Evolutionary conservation across 2,797 vertebrate species (phyloP).

Genomic region (Squalus acanthias): DNA sequence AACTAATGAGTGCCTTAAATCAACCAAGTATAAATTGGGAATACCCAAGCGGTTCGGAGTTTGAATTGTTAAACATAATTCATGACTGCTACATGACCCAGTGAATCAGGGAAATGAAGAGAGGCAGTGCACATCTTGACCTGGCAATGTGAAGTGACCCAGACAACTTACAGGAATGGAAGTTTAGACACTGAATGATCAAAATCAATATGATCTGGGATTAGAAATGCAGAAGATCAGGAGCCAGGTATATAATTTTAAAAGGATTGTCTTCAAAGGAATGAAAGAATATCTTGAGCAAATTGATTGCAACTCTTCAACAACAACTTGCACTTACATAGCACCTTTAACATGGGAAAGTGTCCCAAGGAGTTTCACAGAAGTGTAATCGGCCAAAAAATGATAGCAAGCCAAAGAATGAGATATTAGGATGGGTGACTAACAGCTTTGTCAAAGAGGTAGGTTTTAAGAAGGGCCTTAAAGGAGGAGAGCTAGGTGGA

Average conservation of each 20-base stretch:
- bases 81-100: neutral
- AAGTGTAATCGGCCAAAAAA: neutral
- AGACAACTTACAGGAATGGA: neutral
- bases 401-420: neutral
- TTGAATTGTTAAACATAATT: neutral
- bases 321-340: neutral
- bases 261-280: neutral
- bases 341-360: neutral
- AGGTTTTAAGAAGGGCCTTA: neutral
- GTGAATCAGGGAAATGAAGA: neutral
- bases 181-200: neutral
- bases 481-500: neutral
- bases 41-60: neutral
- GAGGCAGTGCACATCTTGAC: neutral
- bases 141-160: neutral
- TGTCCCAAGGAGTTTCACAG: neutral
- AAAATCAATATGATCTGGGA: neutral
- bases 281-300: neutral
- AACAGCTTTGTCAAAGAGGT: neutral
- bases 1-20: neutral
- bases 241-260: neutral
- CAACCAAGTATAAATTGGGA: neutral
- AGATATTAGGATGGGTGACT: neutral
- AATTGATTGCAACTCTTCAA: neutral
- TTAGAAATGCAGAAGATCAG: neutral